phyloP scores from a whole-genome alignment of 2,797 vertebrate species.

The Bovichtus diacanthus region DNA sequence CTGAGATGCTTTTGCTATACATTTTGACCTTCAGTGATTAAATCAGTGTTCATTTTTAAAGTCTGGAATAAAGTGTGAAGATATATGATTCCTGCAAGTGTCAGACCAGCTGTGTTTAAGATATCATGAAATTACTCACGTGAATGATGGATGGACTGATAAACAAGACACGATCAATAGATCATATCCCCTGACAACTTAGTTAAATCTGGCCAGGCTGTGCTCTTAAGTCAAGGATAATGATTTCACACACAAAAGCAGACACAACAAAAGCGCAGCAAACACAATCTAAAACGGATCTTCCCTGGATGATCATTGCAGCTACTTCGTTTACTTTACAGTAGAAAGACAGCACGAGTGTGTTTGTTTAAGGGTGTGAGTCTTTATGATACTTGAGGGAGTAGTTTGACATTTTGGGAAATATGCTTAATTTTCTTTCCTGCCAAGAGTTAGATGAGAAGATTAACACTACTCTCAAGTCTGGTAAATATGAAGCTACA shows the following conservation, averaged over 20 bases:
- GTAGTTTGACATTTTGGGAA: neutral
- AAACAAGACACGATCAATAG: slow-evolving; percentile 45
- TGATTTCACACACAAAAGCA: neutral
- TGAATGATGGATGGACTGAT: slow-evolving; percentile 18
- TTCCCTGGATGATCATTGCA: neutral
- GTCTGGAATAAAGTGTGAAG: slow-evolving; percentile 1
- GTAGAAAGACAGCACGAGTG: neutral
- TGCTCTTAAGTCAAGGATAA: slow-evolving; percentile 11
- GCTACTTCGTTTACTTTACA: neutral
- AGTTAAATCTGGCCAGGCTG: slow-evolving; percentile 11
- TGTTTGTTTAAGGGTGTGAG: neutral
- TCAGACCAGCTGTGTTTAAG: neutral
- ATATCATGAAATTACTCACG: slow-evolving; percentile 17
- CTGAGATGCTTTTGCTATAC: slow-evolving; percentile 23
- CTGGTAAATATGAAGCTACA: neutral
- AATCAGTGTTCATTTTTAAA: slow-evolving; percentile 11
- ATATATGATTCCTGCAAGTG: slow-evolving; percentile 2
- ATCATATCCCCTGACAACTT: slow-evolving; percentile 31
- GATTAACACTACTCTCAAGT: neutral
- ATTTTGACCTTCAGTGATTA: slow-evolving; percentile 33
- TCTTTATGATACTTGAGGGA: neutral
- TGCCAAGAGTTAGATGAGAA: neutral
- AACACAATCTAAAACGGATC: neutral
- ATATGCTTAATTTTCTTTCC: neutral
- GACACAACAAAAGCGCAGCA: neutral